These are phyloP conservation scores for Mesodorylaimus sp. DNA, from an alignment of 2,888 invertebrate genomes.

Conservation along the genomic window DNA sequence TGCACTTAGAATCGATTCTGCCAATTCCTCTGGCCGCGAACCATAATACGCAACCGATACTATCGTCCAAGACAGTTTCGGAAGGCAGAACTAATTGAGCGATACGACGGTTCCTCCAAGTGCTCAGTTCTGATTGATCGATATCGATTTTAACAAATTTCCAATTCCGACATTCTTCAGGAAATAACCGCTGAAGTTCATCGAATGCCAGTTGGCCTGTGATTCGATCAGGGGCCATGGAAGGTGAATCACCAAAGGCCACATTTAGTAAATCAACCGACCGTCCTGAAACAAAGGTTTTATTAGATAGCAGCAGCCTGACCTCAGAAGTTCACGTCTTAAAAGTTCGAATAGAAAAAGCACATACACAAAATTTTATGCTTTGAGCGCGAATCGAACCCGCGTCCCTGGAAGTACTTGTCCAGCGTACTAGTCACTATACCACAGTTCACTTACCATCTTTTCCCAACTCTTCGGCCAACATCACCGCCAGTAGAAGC, in stretches of 20 bases:
- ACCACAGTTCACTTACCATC: too few relatives aligned
- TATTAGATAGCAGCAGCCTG: too few relatives aligned
- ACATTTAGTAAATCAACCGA: constrained; percentile 81
- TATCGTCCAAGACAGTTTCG: constrained; percentile 76
- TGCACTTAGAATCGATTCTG: neutral
- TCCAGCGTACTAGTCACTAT: too few relatives aligned
- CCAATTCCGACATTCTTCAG: constrained; percentile 1
- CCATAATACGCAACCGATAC: constrained; percentile 67
- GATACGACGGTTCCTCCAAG: constrained; percentile 29
- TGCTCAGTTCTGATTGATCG: constrained; percentile 16
- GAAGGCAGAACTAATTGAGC: constrained; percentile 64
- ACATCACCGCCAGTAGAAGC: constrained; percentile 59
- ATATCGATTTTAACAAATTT: constrained; percentile 23
- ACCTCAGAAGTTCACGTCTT: too few relatives aligned
- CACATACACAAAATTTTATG: too few relatives aligned
- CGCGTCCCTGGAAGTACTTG: too few relatives aligned
- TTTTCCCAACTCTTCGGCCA: constrained; percentile 37
- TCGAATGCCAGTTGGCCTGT: constrained; percentile 41
- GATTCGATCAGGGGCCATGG: constrained; percentile 58
- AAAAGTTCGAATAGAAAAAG: too few relatives aligned
- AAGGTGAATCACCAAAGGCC: constrained; percentile 46
- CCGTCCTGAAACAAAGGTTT: too few relatives aligned
- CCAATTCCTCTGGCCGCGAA: constrained; percentile 53
- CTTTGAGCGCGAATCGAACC: too few relatives aligned
- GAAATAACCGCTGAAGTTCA: neutral